Evolutionary conservation across 2,113 vertebrate species (phyloP).

Genomic region (Tetrao urogallus): DNA sequence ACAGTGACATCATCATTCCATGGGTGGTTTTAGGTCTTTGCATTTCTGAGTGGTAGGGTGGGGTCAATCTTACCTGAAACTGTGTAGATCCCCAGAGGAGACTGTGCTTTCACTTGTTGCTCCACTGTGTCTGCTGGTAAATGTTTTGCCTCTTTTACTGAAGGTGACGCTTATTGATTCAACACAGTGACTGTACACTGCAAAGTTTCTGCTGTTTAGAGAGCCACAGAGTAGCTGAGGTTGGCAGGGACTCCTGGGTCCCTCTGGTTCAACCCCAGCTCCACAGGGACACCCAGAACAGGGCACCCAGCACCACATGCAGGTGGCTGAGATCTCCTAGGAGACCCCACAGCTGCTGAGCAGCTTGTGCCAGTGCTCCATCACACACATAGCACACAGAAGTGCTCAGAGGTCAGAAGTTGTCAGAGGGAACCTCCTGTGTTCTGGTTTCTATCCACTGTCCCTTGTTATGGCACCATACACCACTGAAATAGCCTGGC

Average conservation of each 20-base stretch:
- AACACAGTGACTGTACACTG: too few species aligned
- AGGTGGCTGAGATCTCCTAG: not conserved
- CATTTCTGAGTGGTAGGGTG: not conserved
- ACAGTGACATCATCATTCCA: not conserved
- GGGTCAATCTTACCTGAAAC: not conserved
- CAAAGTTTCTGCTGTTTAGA: not conserved
- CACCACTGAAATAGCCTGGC: not conserved
- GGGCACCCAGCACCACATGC: not conserved
- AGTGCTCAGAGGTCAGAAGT: not conserved
- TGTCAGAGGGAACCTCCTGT: not conserved
- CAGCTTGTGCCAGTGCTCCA: not conserved
- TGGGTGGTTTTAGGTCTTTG: not conserved
- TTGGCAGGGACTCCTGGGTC: not conserved
- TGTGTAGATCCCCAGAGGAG: not conserved
- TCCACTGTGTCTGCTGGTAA: not conserved
- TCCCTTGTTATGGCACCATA: not conserved
- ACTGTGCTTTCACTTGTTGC: not conserved
- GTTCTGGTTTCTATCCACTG: not conserved
- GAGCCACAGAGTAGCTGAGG: not conserved
- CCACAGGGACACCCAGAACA: not conserved
- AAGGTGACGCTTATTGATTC: not conserved
- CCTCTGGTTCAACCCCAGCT: not conserved
- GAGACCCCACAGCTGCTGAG: not conserved
- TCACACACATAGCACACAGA: not conserved
- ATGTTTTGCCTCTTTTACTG: fast-evolving